Percentiles rank a stretch among this genome's conserved stretches.
Evolutionary conservation across 2,113 vertebrate species (phyloP).

Genomic region (Ceyx melanurus): DNA sequence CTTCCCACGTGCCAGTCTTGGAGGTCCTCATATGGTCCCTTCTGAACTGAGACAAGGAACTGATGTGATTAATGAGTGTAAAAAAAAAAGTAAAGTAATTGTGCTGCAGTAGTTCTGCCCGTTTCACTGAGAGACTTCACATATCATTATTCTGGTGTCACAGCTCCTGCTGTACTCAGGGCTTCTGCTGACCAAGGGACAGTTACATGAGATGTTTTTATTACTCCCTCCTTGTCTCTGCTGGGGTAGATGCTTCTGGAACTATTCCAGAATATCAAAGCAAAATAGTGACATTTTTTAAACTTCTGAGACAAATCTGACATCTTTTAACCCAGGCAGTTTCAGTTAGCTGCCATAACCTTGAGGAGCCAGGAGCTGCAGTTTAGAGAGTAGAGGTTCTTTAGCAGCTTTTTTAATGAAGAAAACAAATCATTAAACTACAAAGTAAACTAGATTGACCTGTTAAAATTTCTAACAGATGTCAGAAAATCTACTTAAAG

Average conservation of each 20-base stretch:
- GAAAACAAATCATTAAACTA: not conserved
- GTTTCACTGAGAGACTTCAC: not conserved
- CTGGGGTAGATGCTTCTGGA: not conserved
- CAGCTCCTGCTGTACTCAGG: not conserved
- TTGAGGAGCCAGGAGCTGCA: not conserved
- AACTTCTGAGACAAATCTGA: not conserved
- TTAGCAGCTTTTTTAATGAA: not conserved
- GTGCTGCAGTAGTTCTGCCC: not conserved
- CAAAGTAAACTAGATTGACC: not conserved
- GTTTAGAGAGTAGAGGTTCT: not conserved
- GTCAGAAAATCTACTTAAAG: not conserved
- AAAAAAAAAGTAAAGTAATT: not conserved
- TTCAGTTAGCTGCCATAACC: not conserved
- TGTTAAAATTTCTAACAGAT: not conserved
- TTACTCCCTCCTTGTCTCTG: not conserved
- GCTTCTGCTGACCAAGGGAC: not conserved
- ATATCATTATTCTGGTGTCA: not conserved
- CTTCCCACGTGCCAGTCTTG: not conserved
- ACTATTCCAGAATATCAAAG: not conserved
- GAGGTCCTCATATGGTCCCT: not conserved
- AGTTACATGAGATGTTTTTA: not conserved
- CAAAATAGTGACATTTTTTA: accelerated
- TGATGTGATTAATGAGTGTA: not conserved
- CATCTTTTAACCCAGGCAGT: not conserved
- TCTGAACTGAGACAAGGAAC: not conserved